Percentiles rank a stretch among this genome's conserved stretches.
phyloP scores from a whole-genome alignment of 2,797 vertebrate species.

The Jordanella pulchra region DNA sequence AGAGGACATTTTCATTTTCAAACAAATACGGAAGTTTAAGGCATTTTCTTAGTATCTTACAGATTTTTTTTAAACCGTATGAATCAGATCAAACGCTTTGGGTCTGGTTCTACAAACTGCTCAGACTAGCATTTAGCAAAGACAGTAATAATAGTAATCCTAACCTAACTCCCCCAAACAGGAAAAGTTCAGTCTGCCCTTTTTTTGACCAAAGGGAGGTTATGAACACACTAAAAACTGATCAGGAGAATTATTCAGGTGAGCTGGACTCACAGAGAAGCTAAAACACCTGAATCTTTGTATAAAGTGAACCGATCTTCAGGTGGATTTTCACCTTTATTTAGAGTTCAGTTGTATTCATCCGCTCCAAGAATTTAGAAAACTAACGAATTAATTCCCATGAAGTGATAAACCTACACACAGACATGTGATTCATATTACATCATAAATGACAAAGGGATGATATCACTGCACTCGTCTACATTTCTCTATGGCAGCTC shows the following conservation, averaged over 20 bases:
- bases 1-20: background rate
- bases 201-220: background rate
- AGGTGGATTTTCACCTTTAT: constrained; percentile 29
- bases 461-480: constrained; percentile 49
- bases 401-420: background rate
- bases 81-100: background rate
- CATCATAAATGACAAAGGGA: constrained; percentile 44
- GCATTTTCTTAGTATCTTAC: background rate
- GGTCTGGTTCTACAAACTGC: background rate
- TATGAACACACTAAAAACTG: background rate
- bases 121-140: background rate
- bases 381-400: background rate
- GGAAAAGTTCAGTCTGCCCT: background rate
- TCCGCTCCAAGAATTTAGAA: background rate
- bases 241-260: background rate
- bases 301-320: background rate
- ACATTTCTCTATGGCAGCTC: constrained; percentile 23
- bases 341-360: constrained; percentile 21
- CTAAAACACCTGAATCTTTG: constrained; percentile 3
- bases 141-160: background rate
- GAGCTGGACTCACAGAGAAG: background rate
- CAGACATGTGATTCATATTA: constrained; percentile 27
- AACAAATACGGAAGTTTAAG: background rate
- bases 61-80: background rate
- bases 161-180: background rate